Base-by-base conservation (phyloP, 2,113 vertebrate species). In the Trichomycterus rosablanca region DNA sequence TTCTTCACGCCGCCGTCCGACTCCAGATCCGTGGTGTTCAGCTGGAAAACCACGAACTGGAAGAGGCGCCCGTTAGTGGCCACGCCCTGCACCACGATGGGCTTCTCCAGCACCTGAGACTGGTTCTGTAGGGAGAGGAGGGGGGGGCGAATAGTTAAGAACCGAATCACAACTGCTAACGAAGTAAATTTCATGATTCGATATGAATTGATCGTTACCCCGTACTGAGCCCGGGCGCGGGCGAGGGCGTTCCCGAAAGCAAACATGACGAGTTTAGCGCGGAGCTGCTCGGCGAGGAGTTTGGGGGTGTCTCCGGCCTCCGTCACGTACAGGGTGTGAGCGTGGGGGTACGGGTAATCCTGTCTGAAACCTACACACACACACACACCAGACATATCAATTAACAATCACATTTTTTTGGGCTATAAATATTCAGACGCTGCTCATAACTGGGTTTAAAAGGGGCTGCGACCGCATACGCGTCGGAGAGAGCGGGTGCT, bases 251-350 rank as follows among this genome's bases (percentile, higher is more conserved):
- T 92, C 63, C 89, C 91, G 58, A 92, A 94, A 23, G 84, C 65
- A 45, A 93, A 93, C 90, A 95, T 91, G 61, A 92, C 40, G 88
- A 94, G 89, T 79, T 89, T 93, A 48, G 91, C 89, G 55, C 85
- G 82, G 44, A 95, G 83, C 63, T 91, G 88, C 3, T 91, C 87
- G 1, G 88, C 86, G 16, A 10, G 65, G 49, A 91, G 87, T 58
- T 73, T 86, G 26, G 7, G 3, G 11, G 39, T 1, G 22, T 75
- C 82, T 15, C 66, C 76, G 1, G 69, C 76, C 23, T 90, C 88
- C 77, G 83, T 49, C 63, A 93, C 73, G 78, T 86, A 94, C 5
- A 94, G 35, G 1, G 92, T 95, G 76, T 95, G 93, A 56, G 87
- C 88, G n/a, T 95, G 83, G 44, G 82, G 74, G 68, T 88, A 94